Evolutionary conservation across 2,888 invertebrate species (phyloP).

Genomic region (Tanypteryx hageni): DNA sequence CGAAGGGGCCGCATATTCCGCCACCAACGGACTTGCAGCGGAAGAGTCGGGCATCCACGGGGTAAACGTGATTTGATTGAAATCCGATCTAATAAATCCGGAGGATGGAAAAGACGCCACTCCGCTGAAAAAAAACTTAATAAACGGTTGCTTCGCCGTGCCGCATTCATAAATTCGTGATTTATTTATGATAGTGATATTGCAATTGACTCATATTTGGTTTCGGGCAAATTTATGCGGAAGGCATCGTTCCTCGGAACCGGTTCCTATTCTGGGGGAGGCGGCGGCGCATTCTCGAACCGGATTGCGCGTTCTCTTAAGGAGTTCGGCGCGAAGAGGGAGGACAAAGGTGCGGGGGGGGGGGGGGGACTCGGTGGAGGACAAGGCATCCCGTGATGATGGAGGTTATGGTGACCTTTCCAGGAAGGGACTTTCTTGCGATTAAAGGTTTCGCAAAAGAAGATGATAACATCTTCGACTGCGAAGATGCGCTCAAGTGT

Average conservation of each 20-base stretch:
- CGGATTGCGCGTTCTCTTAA: no score
- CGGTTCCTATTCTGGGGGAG: background rate
- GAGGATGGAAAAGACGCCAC: slow-evolving; percentile 24
- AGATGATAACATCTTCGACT: no score
- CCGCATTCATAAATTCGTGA: slow-evolving; percentile 54
- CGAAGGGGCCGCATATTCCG: background rate
- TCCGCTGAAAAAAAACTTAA: background rate
- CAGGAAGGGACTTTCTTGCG: no score
- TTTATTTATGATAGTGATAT: slow-evolving; percentile 21
- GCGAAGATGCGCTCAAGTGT: no score
- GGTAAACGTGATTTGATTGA: slow-evolving; percentile 50
- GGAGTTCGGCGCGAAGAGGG: background rate
- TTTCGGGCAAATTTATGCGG: background rate
- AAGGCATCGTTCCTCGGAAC: background rate
- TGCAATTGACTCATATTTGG: slow-evolving; percentile 50
- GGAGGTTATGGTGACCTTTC: no score
- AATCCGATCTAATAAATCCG: slow-evolving; percentile 44
- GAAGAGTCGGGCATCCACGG: slow-evolving; percentile 13
- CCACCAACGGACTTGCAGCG: background rate
- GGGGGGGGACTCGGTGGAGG: background rate
- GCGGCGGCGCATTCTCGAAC: background rate
- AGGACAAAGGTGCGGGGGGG: background rate
- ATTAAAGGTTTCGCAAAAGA: no score
- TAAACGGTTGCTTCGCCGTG: background rate
- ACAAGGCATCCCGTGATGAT: background rate